These are phyloP conservation scores for Hydractinia echinata DNA, from an alignment of 30 jellyfish, hydroid and myxozoan genomes.

Conservation along the genomic window DNA sequence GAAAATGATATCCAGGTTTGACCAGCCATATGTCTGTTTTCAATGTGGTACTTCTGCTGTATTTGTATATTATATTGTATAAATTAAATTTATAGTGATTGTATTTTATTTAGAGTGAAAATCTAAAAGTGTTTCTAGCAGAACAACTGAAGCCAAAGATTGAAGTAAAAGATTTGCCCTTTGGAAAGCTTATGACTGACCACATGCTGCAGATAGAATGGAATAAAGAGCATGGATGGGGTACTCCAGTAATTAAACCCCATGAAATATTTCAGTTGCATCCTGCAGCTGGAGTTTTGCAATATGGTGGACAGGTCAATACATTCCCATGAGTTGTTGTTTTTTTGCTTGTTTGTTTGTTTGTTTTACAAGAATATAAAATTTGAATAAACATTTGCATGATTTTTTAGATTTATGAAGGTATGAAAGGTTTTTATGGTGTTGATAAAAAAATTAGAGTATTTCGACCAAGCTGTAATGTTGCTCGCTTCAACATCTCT, in stretches of 20 bases:
- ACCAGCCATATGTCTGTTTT: too few species aligned
- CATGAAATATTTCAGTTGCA: conserved; percentile 39
- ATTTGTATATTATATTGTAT: too few species aligned
- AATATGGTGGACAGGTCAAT: conserved; percentile 74
- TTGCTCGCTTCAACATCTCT: conserved; percentile 64
- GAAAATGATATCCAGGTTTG: too few species aligned
- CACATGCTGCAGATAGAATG: conserved; percentile 75
- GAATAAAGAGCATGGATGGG: conserved; percentile 67
- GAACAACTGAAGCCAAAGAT: conserved; percentile 21
- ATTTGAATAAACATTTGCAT: not conserved
- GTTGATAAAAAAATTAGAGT: conserved; percentile 52
- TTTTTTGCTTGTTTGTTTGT: not conserved
- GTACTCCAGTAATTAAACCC: conserved; percentile 52
- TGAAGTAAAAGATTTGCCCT: conserved; percentile 46
- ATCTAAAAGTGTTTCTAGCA: not conserved
- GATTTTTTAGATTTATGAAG: conserved; percentile 64
- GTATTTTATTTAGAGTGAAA: not conserved
- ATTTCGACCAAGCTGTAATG: conserved; percentile 77
- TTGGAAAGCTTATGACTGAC: conserved; percentile 82
- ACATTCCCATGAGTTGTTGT: not conserved
- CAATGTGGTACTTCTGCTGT: too few species aligned
- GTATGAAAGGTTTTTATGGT: conserved; percentile 78
- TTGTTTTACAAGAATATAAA: not conserved
- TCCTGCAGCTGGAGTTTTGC: conserved; percentile 72
- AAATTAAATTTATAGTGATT: too few species aligned